These are phyloP conservation scores for Caenorhabditis sp. DNA, from an alignment of 2,888 invertebrate genomes.

Conservation along the genomic window DNA sequence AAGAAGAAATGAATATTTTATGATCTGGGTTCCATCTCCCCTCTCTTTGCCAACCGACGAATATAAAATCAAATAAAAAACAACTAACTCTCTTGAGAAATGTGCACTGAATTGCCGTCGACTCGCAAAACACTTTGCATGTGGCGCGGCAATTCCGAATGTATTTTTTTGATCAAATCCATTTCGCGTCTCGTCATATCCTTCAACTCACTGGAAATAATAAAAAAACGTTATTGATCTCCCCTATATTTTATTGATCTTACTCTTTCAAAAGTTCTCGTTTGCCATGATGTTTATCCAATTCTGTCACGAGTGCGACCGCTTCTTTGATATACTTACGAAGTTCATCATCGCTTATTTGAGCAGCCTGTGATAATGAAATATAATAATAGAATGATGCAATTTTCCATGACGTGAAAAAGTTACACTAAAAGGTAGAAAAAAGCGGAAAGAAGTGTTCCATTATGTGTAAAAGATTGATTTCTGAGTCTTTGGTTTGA, in stretches of 20 bases:
- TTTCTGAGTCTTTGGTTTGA: background rate
- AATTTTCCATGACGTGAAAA: background rate
- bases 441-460: constrained; percentile 2
- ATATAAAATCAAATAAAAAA: background rate
- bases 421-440: background rate
- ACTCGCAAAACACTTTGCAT: constrained; percentile 41
- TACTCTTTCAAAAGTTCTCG: constrained; percentile 18
- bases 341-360: constrained; percentile 36
- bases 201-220: constrained; percentile 32
- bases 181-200: constrained; percentile 23
- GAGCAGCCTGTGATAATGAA: constrained; percentile 9
- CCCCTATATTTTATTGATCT: background rate
- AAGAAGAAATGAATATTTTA: background rate
- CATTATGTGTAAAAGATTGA: background rate
- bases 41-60: too few species aligned
- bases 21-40: too few species aligned
- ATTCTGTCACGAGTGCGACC: constrained; percentile 14
- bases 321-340: constrained; percentile 16
- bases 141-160: constrained; percentile 38
- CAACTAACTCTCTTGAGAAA: constrained; percentile 33
- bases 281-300: constrained; percentile 17
- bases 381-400: background rate
- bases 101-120: constrained; percentile 26
- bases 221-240: background rate
- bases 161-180: constrained; percentile 33